phyloP scores from a whole-genome alignment of 2,113 vertebrate species.

The Gymnorhina tibicen region DNA sequence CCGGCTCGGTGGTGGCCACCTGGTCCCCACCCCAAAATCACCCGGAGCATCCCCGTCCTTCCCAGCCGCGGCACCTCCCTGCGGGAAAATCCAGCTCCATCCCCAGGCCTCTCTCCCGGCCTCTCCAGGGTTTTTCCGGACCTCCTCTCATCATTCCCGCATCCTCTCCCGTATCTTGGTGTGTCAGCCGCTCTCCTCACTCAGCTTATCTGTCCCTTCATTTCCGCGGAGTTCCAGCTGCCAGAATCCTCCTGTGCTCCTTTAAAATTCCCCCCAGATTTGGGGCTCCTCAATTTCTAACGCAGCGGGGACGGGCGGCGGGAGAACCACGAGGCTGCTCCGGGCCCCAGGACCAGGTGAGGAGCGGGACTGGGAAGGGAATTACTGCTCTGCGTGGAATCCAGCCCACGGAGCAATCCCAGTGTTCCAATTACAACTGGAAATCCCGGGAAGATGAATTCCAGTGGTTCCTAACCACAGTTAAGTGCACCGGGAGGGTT shows the following conservation, averaged over 20 bases:
- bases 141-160: background rate
- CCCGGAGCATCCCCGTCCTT: too few species aligned
- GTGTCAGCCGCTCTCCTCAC: background rate
- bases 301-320: accelerated
- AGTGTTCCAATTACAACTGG: background rate
- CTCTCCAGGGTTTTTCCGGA: background rate
- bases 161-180: accelerated
- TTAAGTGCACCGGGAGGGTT: background rate
- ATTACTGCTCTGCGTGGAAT: background rate
- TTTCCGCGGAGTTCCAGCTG: accelerated
- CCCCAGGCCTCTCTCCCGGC: accelerated
- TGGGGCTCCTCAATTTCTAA: background rate
- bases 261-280: background rate
- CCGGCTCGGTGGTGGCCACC: accelerated
- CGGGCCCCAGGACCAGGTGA: accelerated
- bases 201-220: accelerated
- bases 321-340: background rate
- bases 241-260: accelerated
- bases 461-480: constrained; percentile 5
- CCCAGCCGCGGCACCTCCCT: accelerated
- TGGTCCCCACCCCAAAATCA: background rate
- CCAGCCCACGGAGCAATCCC: accelerated
- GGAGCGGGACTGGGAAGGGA: accelerated
- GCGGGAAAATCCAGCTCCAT: background rate
- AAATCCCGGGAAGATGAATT: constrained; percentile 15